Evolutionary conservation across 2,797 vertebrate species (phyloP), one percentile per base, ranked within the genome.

Genomic region (Bovichtus diacanthus): DNA sequence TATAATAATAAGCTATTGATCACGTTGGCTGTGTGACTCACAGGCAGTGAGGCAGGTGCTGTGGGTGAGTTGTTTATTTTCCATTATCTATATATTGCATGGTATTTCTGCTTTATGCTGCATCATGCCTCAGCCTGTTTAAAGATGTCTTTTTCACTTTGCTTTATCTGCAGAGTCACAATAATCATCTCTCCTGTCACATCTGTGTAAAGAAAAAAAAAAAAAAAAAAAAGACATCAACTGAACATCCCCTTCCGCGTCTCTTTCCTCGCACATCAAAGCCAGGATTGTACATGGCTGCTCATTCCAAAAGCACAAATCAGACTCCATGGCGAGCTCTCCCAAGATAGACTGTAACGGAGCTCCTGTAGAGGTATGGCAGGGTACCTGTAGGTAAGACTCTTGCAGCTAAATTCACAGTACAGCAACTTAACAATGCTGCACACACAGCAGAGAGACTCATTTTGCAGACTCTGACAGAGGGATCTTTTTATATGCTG

Each of bases 1-100:
- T 63, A 66, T 62, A 78, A 90, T 90, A 91, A 90, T 83, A 81
- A 75, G 76, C 27, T 88, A 93, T 90, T 84, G 86, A 91, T 93
- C 79, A 76, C 8, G 36, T 41, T 70, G 77, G 78, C 63, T 44
- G 68, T 69, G 72, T 82, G 84, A 87, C 60, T 86, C 80, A 85
- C 66, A 73, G 76, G 47, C 78, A 60, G 77, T 13, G 71, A 76
- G 72, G 80, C 78, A 44, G 80, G 76, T 49, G 64, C 54, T 62
- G 36, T 46, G 29, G 71, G 50, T 50, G 66, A 70, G 59, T 71
- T 74, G 82, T 80, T 74, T 74, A 41, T 60, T 80, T 80, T 61
- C 54, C 64, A 77, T 78, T 58, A 55, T 60, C 66, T 67, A 3
- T 27, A 80, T 67, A 61, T 83, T 31, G 31, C 65, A 47, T 79